Percentiles rank a stretch among this genome's conserved stretches.
Conservation (phyloP, 2,888 invertebrate genomes). For the Tortrix viridana region DNA sequence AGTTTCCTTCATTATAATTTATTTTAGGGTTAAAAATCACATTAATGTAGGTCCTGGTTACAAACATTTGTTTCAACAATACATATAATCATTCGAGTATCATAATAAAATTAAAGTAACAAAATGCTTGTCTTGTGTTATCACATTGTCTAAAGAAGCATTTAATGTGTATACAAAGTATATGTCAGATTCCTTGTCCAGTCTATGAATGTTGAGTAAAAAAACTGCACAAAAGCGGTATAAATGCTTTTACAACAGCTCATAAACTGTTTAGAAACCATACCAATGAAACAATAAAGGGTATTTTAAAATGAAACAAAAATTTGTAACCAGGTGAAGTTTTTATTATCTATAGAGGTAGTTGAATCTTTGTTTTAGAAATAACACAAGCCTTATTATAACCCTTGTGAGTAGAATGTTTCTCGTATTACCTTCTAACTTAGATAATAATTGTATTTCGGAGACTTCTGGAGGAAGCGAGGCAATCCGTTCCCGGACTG, state of each 20-base stretch:
- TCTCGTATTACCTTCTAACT: slow-evolving; percentile 88
- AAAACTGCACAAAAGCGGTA: not conserved
- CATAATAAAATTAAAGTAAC: no score
- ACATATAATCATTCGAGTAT: not conserved
- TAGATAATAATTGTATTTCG: slow-evolving; percentile 93
- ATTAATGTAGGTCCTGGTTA: slow-evolving; percentile 10
- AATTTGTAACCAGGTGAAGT: slow-evolving; percentile 39
- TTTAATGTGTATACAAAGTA: no score
- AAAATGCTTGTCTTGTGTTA: no score
- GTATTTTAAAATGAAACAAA: slow-evolving; percentile 48
- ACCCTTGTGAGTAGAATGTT: slow-evolving; percentile 42
- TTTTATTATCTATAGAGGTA: slow-evolving; percentile 45
- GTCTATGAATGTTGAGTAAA: no score
- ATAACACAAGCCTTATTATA: slow-evolving; percentile 34
- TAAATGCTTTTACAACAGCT: not conserved
- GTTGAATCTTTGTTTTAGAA: slow-evolving; percentile 39
- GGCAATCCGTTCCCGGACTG: slow-evolving; percentile 95
- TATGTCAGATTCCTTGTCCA: no score
- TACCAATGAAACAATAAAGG: slow-evolving; percentile 27
- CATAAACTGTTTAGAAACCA: slow-evolving; percentile 1
- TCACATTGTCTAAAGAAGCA: no score
- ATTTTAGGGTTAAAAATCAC: slow-evolving; percentile 29
- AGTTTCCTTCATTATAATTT: slow-evolving; percentile 11
- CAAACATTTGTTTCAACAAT: slow-evolving; percentile 23
- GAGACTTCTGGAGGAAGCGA: slow-evolving; percentile 97